phyloP scores from a whole-genome alignment of 2,888 invertebrate species.

The Perizoma flavofasciatum region DNA sequence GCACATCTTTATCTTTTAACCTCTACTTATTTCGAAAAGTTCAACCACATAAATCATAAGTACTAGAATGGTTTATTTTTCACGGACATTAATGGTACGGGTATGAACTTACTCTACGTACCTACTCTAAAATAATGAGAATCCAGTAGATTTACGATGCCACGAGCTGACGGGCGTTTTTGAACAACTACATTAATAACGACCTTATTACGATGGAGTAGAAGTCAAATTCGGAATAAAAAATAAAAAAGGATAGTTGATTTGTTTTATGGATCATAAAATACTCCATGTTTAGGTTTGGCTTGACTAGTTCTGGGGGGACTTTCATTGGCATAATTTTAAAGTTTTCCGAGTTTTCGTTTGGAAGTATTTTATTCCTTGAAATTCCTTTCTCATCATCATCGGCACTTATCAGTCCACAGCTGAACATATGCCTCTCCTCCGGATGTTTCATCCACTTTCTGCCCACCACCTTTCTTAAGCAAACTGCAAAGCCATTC shows the following conservation, averaged over 20 bases:
- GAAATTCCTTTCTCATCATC: no score
- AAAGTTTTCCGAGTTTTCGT: background rate
- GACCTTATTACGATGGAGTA: conserved; percentile 14
- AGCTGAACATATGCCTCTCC: no score
- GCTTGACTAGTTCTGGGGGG: conserved; percentile 5
- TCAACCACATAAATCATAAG: conserved; percentile 7
- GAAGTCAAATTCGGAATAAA: conserved; percentile 10
- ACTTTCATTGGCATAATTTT: conserved; percentile 10
- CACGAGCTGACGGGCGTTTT: conserved; percentile 15
- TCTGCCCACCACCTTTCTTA: no score
- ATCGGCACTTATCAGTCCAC: no score
- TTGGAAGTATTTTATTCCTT: no score
- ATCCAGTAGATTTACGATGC: conserved; percentile 23
- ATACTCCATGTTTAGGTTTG: conserved; percentile 18
- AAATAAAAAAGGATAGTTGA: no score
- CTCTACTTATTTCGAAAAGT: conserved; percentile 1
- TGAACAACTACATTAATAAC: conserved; percentile 1
- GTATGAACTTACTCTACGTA: background rate
- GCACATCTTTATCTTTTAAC: no score
- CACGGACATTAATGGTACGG: conserved; percentile 9
- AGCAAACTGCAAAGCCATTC: no score
- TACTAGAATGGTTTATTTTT: conserved; percentile 9
- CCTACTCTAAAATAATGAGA: conserved; percentile 23
- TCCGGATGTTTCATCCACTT: no score
- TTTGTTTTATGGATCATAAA: conserved; percentile 23